These are phyloP conservation scores for Palythoa grandiflora DNA, from an alignment of 92 coral and sea anemone genomes.

Conservation along the genomic window DNA sequence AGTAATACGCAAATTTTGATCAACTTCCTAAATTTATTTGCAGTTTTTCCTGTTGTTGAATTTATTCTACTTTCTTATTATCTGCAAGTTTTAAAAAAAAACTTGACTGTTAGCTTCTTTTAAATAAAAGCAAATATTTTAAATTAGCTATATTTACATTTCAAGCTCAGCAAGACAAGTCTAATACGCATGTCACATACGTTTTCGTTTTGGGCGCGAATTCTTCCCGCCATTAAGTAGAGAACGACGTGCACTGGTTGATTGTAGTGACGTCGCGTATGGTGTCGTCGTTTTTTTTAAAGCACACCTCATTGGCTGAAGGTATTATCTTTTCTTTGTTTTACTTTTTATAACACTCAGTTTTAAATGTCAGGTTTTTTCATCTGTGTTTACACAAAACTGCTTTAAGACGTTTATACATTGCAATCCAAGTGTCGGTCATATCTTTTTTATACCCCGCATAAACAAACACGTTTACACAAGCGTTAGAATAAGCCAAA, in stretches of 20 bases:
- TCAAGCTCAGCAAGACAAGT: neutral
- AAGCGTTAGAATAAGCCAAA: slow-evolving; percentile 90
- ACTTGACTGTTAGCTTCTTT: too few species aligned
- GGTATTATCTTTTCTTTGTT: neutral
- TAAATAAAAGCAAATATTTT: neutral
- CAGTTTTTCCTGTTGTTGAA: too few species aligned
- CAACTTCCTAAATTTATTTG: too few species aligned
- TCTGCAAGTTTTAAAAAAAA: too few species aligned
- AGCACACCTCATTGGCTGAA: neutral
- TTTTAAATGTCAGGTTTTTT: neutral
- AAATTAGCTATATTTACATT: neutral
- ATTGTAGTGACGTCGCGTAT: neutral
- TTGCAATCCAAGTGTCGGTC: slow-evolving; percentile 79
- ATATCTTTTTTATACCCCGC: slow-evolving; percentile 93
- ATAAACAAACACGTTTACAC: slow-evolving; percentile 92
- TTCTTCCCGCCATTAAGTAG: neutral
- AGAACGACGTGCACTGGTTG: neutral
- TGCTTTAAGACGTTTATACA: slow-evolving; percentile 46
- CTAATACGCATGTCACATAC: neutral
- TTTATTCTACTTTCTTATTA: too few species aligned
- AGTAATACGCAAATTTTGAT: too few species aligned
- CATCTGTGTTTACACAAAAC: neutral
- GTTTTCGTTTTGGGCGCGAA: neutral
- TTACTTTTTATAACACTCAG: neutral
- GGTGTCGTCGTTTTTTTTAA: neutral